phyloP scores from a whole-genome alignment of 2,888 invertebrate genomes.

The Aricia artaxerxes region DNA sequence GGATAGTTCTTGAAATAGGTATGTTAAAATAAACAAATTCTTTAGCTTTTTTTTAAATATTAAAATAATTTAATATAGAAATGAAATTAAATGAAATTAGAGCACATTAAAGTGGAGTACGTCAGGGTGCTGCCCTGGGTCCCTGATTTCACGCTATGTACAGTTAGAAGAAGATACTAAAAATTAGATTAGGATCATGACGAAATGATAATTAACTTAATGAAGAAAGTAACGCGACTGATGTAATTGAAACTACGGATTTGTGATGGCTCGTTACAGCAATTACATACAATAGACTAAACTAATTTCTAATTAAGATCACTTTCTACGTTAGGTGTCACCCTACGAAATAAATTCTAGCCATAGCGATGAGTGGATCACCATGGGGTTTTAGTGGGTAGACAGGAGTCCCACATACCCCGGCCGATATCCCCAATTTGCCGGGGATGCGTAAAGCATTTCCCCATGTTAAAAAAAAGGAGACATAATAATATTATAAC shows the following conservation, averaged over 20 bases:
- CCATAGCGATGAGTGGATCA: too few species aligned
- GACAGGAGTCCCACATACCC: too few species aligned
- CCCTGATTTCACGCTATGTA: background rate
- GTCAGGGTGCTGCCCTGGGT: background rate
- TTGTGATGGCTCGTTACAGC: slow-evolving; percentile 21
- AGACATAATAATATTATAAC: too few species aligned
- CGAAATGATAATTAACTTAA: slow-evolving; percentile 27
- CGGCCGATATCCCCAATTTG: too few species aligned
- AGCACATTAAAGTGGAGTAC: background rate
- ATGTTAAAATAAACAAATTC: too few species aligned
- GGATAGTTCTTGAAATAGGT: too few species aligned
- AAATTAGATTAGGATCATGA: slow-evolving; percentile 23
- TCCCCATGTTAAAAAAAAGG: too few species aligned
- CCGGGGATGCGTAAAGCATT: too few species aligned
- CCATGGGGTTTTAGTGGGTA: too few species aligned
- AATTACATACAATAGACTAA: slow-evolving; percentile 4
- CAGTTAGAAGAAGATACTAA: background rate
- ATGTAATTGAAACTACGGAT: slow-evolving; percentile 26
- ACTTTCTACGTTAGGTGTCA: background rate
- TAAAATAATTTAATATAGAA: too few species aligned
- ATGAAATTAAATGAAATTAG: background rate
- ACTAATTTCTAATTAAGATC: slow-evolving; percentile 11
- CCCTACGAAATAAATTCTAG: background rate
- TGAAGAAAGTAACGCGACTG: slow-evolving; percentile 24
- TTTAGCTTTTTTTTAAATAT: too few species aligned